phyloP scores from a whole-genome alignment of 2,113 vertebrate species.

The Coptodon bakossiorum region DNA sequence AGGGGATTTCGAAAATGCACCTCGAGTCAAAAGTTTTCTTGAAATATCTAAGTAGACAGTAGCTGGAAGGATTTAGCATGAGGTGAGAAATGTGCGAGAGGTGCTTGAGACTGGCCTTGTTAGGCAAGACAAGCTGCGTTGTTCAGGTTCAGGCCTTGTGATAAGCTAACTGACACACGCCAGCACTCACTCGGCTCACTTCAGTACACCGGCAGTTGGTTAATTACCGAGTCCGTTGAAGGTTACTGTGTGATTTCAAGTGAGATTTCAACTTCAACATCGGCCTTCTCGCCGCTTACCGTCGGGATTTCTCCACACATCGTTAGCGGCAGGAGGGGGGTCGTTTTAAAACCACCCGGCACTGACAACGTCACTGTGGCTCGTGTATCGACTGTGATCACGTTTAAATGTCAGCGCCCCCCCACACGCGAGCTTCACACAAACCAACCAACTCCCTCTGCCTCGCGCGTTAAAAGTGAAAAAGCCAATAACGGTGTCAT shows the following conservation, averaged over 20 bases:
- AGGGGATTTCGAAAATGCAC: not conserved
- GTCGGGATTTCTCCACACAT: not conserved
- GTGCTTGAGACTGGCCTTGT: slow-evolving; percentile 16
- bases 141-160: slow-evolving; percentile 46
- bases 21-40: not conserved
- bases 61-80: not conserved
- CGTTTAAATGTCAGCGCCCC: not conserved
- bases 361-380: slow-evolving; percentile 55
- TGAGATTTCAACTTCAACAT: not conserved
- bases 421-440: not conserved
- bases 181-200: not conserved
- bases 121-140: slow-evolving; percentile 15
- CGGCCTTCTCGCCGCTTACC: not conserved
- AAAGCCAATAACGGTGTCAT: not conserved
- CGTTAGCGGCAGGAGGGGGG: slow-evolving; percentile 19
- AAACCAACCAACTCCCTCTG: fast-evolving
- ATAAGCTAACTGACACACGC: slow-evolving; percentile 20
- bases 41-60: not conserved
- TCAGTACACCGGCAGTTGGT: not conserved
- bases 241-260: not conserved
- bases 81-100: not conserved
- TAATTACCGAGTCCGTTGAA: not conserved
- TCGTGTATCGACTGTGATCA: not conserved
- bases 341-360: slow-evolving; percentile 63
- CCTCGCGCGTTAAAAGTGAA: not conserved